Evolutionary conservation across 2,113 vertebrate genomes (phyloP).

Genomic region (Rynchops niger): DNA sequence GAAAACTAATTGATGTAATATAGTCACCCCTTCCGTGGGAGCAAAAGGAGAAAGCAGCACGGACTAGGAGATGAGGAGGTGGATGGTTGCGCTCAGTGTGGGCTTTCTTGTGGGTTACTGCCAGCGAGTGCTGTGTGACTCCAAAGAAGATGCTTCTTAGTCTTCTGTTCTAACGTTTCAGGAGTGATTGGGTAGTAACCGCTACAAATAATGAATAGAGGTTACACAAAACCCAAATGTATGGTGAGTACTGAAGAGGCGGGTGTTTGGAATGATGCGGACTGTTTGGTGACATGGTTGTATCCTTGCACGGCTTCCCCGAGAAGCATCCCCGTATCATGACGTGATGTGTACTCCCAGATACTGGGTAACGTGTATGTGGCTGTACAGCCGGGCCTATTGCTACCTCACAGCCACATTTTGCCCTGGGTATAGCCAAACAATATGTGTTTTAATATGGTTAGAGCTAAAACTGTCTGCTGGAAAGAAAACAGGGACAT

Average conservation of each 20-base stretch:
- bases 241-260: rapidly evolving
- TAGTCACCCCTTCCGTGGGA: neutral
- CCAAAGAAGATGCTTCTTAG: neutral
- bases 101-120: neutral
- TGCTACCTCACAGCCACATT: neutral
- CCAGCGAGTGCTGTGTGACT: neutral
- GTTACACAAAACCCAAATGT: neutral
- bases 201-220: neutral
- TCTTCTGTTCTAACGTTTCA: neutral
- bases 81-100: neutral
- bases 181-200: neutral
- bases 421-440: neutral
- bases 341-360: rapidly evolving
- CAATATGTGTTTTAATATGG: rapidly evolving
- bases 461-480: neutral
- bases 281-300: neutral
- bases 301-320: neutral
- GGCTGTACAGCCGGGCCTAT: neutral
- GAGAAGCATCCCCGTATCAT: neutral
- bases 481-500: neutral
- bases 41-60: neutral
- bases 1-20: neutral
- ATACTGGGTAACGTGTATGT: rapidly evolving
- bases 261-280: neutral
- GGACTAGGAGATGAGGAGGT: neutral